Conservation (phyloP, 2,888 invertebrate species). For the Drosophila demipolita region DNA sequence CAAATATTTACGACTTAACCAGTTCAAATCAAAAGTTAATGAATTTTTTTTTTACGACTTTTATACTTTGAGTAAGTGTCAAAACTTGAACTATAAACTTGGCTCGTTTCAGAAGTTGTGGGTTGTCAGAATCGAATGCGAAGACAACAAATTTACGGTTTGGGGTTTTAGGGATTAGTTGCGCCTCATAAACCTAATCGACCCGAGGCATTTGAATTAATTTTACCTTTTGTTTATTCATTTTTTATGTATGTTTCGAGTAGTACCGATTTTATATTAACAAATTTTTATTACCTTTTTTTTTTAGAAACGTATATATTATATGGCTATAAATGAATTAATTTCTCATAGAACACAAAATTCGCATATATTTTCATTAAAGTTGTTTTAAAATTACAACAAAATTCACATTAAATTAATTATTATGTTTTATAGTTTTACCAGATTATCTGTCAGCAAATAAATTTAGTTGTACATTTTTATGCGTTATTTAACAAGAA, state of each 20-base stretch:
- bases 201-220: conserved; percentile 23
- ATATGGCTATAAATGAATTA: conserved; percentile 36
- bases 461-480: conserved; percentile 19
- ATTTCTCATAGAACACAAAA: conserved; percentile 32
- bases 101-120: conserved; percentile 36
- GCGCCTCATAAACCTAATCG: conserved; percentile 38
- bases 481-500: conserved; percentile 2
- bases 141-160: conserved; percentile 26
- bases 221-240: conserved; percentile 12
- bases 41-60: not conserved
- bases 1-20: conserved; percentile 66
- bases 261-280: conserved; percentile 24
- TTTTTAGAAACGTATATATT: conserved; percentile 40
- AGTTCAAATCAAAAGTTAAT: conserved; percentile 41
- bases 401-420: conserved; percentile 30
- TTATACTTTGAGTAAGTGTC: conserved; percentile 9
- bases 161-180: conserved; percentile 10
- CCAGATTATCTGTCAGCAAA: conserved; percentile 31
- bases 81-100: conserved; percentile 75
- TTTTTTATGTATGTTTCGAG: not conserved
- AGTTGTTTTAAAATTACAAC: conserved; percentile 12
- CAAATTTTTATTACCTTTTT: not conserved
- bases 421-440: conserved; percentile 6
- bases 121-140: conserved; percentile 12
- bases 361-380: conserved; percentile 11